Evolutionary conservation across 2,797 vertebrate genomes (phyloP), one percentile per base, ranked within the genome.

Genomic region (Coluber constrictor): DNA sequence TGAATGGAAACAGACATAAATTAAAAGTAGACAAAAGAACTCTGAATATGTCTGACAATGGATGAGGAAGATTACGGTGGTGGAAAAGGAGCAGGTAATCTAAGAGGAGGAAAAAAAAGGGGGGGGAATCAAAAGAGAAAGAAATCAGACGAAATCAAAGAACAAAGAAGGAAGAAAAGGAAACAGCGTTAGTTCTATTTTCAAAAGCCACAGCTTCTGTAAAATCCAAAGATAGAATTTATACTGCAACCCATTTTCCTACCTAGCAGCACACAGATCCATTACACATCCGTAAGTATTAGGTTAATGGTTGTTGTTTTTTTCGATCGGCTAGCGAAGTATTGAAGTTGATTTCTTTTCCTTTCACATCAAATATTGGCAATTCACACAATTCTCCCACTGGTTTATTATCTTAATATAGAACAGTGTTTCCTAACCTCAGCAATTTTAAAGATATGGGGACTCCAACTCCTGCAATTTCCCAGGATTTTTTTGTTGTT

Each of bases 41-140:
- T 43, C 70, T 23, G 16, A 47, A 5, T 83, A 47, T 12, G 10
- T 20, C 43, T 47, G 20, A 25, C 20, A 83, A 47, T 47, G 25
- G 79, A 83, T 25, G 74, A 83, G 74, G 37, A 83, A 83, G 20
- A 83, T 83, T 47, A 47, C 25, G 37, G 20, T 83, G 74, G 74
- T 83, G 20, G 37, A 20, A 79, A 79, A 43, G 8, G 18, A 12
- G 9, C 37, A 83, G 20, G 1, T 20, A 47, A 83, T 83, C 37
- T 47, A 18, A 79, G 7, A 88, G 87, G 37, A 57, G 10, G 15
- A 0, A 93, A 93, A 2, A 90, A 91, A 29, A 94, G 25, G 2
- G 74, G 25, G 37, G 87, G 91, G 94, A 95, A 25, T 93, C 29
- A 92, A 90, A 23, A 66, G 27, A 56, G 55, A 32, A 86, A 29